Evolutionary conservation across 2,888 invertebrate species (phyloP).

Genomic region (Drosophila macrospina): DNA sequence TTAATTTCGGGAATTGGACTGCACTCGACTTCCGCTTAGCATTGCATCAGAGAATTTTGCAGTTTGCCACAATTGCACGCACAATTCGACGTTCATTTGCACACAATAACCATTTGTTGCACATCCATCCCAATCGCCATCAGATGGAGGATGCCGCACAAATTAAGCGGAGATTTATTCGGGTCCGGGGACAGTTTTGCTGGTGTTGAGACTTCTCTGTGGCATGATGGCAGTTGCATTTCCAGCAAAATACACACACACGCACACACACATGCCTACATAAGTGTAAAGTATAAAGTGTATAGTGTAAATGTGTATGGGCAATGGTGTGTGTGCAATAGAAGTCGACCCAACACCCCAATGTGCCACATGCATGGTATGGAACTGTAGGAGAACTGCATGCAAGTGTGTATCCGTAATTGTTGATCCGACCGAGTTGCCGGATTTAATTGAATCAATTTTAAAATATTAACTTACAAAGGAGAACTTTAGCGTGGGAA

Average conservation of each 20-base stretch:
- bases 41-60: constrained; percentile 21
- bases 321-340: neutral
- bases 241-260: constrained; percentile 14
- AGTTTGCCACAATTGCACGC: constrained; percentile 35
- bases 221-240: constrained; percentile 13
- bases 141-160: constrained; percentile 14
- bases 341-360: constrained; percentile 21
- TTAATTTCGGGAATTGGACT: constrained; percentile 31
- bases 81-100: constrained; percentile 61
- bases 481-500: constrained; percentile 60
- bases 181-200: constrained; percentile 6
- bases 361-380: constrained; percentile 10
- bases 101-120: constrained; percentile 66
- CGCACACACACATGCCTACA: neutral
- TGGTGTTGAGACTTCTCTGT: constrained; percentile 2
- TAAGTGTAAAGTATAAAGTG: neutral
- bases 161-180: constrained; percentile 47
- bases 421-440: constrained; percentile 26
- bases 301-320: neutral
- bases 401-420: constrained; percentile 10
- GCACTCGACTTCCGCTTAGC: constrained; percentile 64
- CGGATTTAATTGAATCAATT: constrained; percentile 69
- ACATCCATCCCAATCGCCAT: constrained; percentile 14
- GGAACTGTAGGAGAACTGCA: constrained; percentile 20
- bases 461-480: constrained; percentile 66